Evolutionary conservation across 2,888 invertebrate species (phyloP).

Genomic region (Rhagophthalmus giganteus): DNA sequence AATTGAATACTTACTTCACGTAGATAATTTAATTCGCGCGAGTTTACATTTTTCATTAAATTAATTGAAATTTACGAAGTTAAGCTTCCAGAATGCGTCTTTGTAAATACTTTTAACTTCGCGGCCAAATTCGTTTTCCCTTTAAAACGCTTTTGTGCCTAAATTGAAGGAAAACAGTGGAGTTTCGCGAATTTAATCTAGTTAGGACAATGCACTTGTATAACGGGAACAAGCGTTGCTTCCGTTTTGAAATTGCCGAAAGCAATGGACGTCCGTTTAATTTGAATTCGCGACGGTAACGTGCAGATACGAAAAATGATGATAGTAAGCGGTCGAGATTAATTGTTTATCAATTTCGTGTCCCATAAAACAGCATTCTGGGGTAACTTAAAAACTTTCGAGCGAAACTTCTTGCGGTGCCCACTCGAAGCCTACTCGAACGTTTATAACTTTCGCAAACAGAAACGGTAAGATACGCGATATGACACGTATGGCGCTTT

Average conservation of each 20-base stretch:
- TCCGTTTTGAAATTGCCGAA: slow-evolving; percentile 5
- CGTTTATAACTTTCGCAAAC: slow-evolving; percentile 24
- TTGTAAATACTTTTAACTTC: slow-evolving; percentile 17
- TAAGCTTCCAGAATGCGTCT: slow-evolving; percentile 12
- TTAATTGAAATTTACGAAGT: slow-evolving; percentile 20
- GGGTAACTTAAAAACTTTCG: too few species aligned
- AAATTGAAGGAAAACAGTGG: slow-evolving; percentile 19
- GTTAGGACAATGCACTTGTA: slow-evolving; percentile 11
- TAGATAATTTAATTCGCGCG: slow-evolving; percentile 21
- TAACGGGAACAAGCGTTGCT: slow-evolving; percentile 1
- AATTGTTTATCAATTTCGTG: too few species aligned
- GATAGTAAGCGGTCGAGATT: too few species aligned
- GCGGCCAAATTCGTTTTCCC: slow-evolving; percentile 17
- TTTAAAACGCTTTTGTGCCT: slow-evolving; percentile 11
- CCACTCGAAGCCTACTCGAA: neutral
- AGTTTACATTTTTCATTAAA: slow-evolving; percentile 23
- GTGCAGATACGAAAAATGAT: too few species aligned
- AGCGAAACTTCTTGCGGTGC: too few species aligned
- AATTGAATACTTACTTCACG: slow-evolving; percentile 23
- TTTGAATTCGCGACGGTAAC: too few species aligned
- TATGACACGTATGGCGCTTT: slow-evolving; percentile 34
- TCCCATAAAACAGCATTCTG: too few species aligned
- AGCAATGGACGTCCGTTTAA: slow-evolving; percentile 6
- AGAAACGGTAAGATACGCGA: slow-evolving; percentile 23
- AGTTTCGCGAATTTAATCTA: slow-evolving; percentile 18